Percentiles rank a stretch among this genome's conserved stretches.
Evolutionary conservation across 1,140 invertebrate genomes (phyloP).

Genomic region (Teleogryllus occipitalis): DNA sequence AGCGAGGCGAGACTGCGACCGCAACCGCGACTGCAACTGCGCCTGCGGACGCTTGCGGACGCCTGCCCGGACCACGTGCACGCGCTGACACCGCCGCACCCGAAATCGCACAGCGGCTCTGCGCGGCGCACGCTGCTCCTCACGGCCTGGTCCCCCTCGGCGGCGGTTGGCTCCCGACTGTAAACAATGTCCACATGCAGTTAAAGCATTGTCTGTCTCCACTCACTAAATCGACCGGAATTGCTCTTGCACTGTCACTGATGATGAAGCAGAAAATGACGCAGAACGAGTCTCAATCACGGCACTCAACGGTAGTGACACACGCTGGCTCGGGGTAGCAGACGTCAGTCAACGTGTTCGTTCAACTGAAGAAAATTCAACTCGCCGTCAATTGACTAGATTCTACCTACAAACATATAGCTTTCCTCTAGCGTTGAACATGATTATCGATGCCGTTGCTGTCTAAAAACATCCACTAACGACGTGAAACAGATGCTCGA

Average conservation of each 20-base stretch:
- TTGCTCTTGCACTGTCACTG: no score
- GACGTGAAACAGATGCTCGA: background rate
- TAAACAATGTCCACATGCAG: no score
- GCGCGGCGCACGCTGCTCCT: background rate
- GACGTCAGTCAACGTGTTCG: no score
- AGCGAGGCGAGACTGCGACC: no score
- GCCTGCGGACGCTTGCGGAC: background rate
- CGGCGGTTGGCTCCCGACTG: no score
- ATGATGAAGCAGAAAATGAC: no score
- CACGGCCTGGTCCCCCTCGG: background rate
- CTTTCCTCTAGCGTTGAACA: background rate
- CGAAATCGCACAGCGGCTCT: background rate
- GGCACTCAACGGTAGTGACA: background rate
- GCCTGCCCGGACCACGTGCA: no score
- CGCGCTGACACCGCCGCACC: no score
- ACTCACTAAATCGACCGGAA: no score
- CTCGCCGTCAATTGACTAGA: background rate
- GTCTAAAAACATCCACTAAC: background rate
- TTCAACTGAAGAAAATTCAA: background rate
- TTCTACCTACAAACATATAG: background rate
- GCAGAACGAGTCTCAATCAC: background rate
- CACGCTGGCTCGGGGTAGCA: no score
- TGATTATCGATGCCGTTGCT: background rate
- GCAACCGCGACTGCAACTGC: background rate
- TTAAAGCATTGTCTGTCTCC: no score